phyloP scores from a whole-genome alignment of 1,140 invertebrate genomes.

The Parasteatoda tepidariorum region DNA sequence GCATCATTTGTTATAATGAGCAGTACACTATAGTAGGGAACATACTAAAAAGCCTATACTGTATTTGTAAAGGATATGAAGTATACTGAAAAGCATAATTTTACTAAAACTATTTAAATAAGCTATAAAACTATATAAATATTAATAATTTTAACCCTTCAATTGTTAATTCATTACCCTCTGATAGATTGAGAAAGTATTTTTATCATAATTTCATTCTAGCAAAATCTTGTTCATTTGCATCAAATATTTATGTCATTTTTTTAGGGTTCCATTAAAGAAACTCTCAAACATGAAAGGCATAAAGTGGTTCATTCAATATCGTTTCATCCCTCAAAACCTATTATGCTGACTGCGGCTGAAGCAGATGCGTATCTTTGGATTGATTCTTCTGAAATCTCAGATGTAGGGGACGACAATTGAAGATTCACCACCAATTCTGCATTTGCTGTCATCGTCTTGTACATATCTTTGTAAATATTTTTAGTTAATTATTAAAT shows the following conservation, averaged over 20 bases:
- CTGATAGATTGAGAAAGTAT: neutral
- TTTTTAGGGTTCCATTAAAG: constrained; percentile 73
- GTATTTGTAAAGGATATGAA: neutral
- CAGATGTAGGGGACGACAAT: constrained; percentile 36
- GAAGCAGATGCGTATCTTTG: constrained; percentile 71
- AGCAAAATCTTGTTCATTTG: neutral
- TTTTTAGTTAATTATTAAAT: too few species aligned
- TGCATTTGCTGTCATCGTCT: too few species aligned
- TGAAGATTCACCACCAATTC: too few species aligned
- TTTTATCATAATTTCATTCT: neutral
- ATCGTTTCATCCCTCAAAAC: constrained; percentile 70
- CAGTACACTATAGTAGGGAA: too few species aligned
- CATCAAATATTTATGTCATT: neutral
- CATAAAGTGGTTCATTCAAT: constrained; percentile 70
- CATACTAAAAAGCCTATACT: too few species aligned
- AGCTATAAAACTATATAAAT: neutral
- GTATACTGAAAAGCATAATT: neutral
- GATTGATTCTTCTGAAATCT: constrained; percentile 63
- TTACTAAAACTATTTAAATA: neutral
- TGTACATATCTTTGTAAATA: too few species aligned
- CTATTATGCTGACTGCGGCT: constrained; percentile 70
- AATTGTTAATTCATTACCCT: neutral
- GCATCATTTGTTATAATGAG: too few species aligned
- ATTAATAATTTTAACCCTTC: neutral
- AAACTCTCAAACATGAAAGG: constrained; percentile 68